Conservation (phyloP, 2,113 vertebrate species). For the Muscicapa adusta region DNA sequence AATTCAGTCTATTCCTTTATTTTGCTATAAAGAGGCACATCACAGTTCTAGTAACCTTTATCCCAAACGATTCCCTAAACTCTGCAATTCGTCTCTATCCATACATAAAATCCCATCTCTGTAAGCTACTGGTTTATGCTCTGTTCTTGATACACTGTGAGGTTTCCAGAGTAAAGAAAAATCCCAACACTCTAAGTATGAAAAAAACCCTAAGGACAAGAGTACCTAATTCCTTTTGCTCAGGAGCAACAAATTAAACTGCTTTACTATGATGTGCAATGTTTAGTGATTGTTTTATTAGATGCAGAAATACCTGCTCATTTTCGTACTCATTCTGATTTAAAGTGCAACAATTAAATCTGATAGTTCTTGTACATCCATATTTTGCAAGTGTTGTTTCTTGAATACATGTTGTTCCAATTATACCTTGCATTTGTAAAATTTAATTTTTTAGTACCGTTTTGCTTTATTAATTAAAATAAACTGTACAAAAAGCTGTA, state of each 20-base stretch:
- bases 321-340: slow-evolving; percentile 35
- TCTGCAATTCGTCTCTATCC: neutral
- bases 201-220: neutral
- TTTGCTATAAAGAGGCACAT: neutral
- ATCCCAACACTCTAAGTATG: neutral
- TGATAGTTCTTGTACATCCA: slow-evolving; percentile 33
- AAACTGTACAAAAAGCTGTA: slow-evolving; percentile 73
- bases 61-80: neutral
- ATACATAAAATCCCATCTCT: neutral
- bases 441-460: slow-evolving; percentile 52
- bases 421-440: slow-evolving; percentile 39
- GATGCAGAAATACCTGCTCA: slow-evolving; percentile 44
- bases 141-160: neutral
- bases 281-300: slow-evolving; percentile 62
- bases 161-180: neutral
- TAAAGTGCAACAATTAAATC: slow-evolving; percentile 55
- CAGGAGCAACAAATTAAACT: slow-evolving; percentile 36
- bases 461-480: slow-evolving; percentile 73
- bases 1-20: neutral
- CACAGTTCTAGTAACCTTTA: neutral
- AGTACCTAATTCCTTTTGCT: neutral
- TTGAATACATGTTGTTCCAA: neutral
- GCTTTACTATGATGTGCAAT: slow-evolving; percentile 31
- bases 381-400: slow-evolving; percentile 5
- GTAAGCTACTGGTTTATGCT: neutral